Conservation (phyloP, 2,888 invertebrate species). For the Tetheella fluctuosa region DNA sequence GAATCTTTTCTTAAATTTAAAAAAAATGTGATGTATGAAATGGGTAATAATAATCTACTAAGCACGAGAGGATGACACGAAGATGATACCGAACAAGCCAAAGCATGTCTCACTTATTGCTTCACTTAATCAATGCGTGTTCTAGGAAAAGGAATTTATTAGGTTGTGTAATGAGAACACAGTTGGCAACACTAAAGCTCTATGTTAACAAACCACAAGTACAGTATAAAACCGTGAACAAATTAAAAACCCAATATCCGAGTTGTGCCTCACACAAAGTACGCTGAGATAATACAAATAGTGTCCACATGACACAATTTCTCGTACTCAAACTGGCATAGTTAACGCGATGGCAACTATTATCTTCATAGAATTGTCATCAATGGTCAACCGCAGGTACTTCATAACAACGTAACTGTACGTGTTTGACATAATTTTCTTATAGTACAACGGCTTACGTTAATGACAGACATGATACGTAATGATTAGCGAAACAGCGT, state of each 20-base stretch:
- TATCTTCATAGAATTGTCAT: constrained; percentile 26
- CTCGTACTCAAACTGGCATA: not conserved
- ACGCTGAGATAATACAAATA: not conserved
- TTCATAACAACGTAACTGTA: constrained; percentile 43
- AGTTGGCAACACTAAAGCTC: not conserved
- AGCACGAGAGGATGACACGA: not conserved
- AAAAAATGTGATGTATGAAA: not conserved
- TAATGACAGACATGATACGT: constrained; percentile 1
- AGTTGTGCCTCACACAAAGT: not conserved
- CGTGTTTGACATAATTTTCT: constrained; percentile 36
- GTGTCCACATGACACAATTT: not conserved
- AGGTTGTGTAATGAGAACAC: constrained; percentile 5
- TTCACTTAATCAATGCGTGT: not conserved
- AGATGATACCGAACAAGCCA: not conserved
- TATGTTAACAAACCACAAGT: not conserved
- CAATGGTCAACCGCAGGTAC: constrained; percentile 30
- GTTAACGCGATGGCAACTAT: not conserved
- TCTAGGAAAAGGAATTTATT: constrained; percentile 7
- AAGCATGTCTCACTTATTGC: not conserved
- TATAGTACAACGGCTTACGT: constrained; percentile 8
- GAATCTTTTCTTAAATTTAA: not conserved
- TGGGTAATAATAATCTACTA: too few relatives aligned
- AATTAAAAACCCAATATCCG: not conserved
- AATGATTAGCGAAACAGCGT: constrained; percentile 33
- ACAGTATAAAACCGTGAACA: not conserved